These are phyloP conservation scores for Ceratothoa steindachneri DNA, from an alignment of 2,888 invertebrate genomes.

Conservation along the genomic window DNA sequence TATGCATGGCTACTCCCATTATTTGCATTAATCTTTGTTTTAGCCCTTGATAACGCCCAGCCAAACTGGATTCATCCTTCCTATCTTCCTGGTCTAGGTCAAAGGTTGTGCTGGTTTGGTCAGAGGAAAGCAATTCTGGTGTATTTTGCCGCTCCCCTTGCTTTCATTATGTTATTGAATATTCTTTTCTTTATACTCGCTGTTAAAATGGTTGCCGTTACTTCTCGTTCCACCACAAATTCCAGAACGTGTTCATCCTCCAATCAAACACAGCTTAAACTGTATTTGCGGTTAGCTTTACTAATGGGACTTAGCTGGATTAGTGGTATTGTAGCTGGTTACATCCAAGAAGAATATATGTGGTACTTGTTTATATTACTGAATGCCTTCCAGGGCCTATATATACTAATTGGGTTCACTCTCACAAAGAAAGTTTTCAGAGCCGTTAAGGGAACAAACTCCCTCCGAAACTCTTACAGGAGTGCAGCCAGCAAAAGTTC, in stretches of 20 bases:
- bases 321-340: conserved; percentile 55
- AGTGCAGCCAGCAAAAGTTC: background rate
- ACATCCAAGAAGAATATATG: conserved; percentile 52
- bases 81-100: conserved; percentile 56
- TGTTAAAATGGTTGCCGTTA: conserved; percentile 54
- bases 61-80: conserved; percentile 44
- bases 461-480: background rate
- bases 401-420: conserved; percentile 57
- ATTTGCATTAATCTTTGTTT: conserved; percentile 52
- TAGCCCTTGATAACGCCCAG: conserved; percentile 52
- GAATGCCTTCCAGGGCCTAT: conserved; percentile 57
- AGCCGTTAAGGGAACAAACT: conserved; percentile 9
- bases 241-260: conserved; percentile 48
- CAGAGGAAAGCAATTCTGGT: conserved; percentile 56
- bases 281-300: conserved; percentile 56
- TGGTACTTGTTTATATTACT: conserved; percentile 57
- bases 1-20: conserved; percentile 56
- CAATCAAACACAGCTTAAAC: conserved; percentile 51
- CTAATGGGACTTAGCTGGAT: conserved; percentile 58
- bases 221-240: conserved; percentile 51
- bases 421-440: conserved; percentile 54
- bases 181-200: conserved; percentile 54
- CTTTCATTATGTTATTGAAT: conserved; percentile 54
- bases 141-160: conserved; percentile 57
- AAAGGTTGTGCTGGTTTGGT: conserved; percentile 57